phyloP scores from a whole-genome alignment of 1,140 invertebrate species.

The Drosophila mauritiana region DNA sequence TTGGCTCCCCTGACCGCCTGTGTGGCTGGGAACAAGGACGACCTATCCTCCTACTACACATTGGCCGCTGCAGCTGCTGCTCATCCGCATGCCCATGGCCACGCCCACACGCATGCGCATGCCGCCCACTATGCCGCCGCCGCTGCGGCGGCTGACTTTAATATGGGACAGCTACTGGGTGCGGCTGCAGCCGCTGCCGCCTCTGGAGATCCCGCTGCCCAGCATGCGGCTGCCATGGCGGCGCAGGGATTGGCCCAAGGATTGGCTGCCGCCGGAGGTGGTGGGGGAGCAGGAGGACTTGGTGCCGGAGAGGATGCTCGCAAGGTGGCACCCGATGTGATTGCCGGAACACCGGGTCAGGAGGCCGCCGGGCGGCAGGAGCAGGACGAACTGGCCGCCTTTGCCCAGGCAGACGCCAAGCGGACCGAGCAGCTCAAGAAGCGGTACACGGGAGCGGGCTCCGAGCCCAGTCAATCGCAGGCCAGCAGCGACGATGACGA shows the following conservation, averaged over 20 bases:
- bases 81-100: conserved; percentile 68
- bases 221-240: conserved; percentile 56
- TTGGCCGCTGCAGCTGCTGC: conserved; percentile 86
- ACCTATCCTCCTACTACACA: conserved; percentile 89
- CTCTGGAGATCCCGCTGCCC: conserved; percentile 35
- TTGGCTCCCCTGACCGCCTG: conserved; percentile 90
- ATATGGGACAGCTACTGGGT: conserved; percentile 88
- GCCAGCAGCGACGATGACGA: conserved; percentile 89
- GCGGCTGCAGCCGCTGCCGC: conserved; percentile 56
- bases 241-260: conserved; percentile 51
- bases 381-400: conserved; percentile 91
- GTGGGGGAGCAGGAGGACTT: not conserved
- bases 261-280: conserved; percentile 19
- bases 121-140: conserved; percentile 85
- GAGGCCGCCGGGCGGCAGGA: conserved; percentile 84
- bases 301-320: conserved; percentile 72
- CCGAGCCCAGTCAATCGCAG: conserved; percentile 79
- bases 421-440: conserved; percentile 92
- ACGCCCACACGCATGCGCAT: conserved; percentile 55
- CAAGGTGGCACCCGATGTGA: conserved; percentile 89
- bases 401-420: conserved; percentile 92
- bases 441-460: conserved; percentile 87
- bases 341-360: conserved; percentile 89
- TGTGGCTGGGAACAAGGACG: conserved; percentile 88
- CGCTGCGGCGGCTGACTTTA: conserved; percentile 86